A percentile compares a stretch with the other conserved stretches of the same genome.
Conservation (phyloP, 1,140 invertebrate genomes). For the Drepana arcuata region DNA sequence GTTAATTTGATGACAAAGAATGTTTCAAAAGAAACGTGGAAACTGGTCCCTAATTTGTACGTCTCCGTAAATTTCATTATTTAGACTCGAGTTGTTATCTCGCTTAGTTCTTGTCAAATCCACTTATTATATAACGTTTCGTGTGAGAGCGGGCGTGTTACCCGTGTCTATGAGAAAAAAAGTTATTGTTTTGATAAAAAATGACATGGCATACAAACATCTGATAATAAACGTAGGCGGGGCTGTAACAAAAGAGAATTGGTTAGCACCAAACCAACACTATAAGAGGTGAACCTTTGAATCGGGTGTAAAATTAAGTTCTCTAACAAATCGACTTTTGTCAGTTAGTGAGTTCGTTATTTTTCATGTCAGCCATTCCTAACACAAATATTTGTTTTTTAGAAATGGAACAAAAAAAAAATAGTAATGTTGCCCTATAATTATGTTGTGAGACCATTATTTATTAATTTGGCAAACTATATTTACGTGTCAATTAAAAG, state of each 20-base stretch:
- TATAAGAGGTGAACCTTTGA: slow-evolving; percentile 53
- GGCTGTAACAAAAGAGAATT: slow-evolving; percentile 59
- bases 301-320: slow-evolving; percentile 68
- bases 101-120: slow-evolving; percentile 39
- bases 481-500: too few species aligned
- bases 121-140: slow-evolving; percentile 28
- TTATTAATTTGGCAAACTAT: slow-evolving; percentile 2
- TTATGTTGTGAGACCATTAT: slow-evolving; percentile 5
- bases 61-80: slow-evolving; percentile 39
- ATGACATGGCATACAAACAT: slow-evolving; percentile 59
- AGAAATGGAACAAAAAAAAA: too few species aligned
- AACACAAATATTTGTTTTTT: too few species aligned
- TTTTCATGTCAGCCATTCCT: slow-evolving; percentile 33
- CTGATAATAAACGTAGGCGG: slow-evolving; percentile 65
- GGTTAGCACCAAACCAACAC: slow-evolving; percentile 61
- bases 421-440: too few species aligned
- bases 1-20: too few species aligned
- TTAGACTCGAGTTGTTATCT: slow-evolving; percentile 31
- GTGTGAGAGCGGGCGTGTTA: slow-evolving; percentile 36
- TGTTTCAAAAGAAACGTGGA: too few species aligned
- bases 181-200: slow-evolving; percentile 70
- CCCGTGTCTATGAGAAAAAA: slow-evolving; percentile 34
- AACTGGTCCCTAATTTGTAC: slow-evolving; percentile 37
- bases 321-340: slow-evolving; percentile 48
- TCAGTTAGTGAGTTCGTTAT: slow-evolving; percentile 32